Evolutionary conservation across 2,113 vertebrate genomes (phyloP), one percentile per base, ranked within the genome.

Genomic region (Nycticebus coucang): DNA sequence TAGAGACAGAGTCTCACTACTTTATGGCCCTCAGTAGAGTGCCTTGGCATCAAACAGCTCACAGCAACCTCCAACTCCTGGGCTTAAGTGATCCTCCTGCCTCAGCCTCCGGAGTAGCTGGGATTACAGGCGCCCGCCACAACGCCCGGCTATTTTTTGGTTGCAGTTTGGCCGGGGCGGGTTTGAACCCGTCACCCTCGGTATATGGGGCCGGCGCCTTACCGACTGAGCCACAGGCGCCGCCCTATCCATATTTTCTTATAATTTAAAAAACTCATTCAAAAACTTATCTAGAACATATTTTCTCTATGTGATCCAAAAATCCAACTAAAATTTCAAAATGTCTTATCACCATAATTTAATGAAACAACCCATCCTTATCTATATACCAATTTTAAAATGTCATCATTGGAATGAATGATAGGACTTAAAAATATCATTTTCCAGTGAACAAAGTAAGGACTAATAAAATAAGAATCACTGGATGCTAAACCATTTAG

Each of bases 281-380:
- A 64, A 57, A 89, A 37, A 83, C 55, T 28, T 7, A 77, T 59
- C 28, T 37, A 93, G 9, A 93, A 80, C 15, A 87, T 53, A 91
- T 80, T 64, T 83, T 12, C 21, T 87, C 22, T 30, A 57, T 45
- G 81, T 37, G n/a, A 87, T 71, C 21, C 75, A 82, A 15, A 22
- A 83, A 88, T 62, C n/a, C 77, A 83, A 82, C 13, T 88, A 82
- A 87, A 74, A 64, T 83, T 83, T 94, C 69, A 83, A 88, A 91
- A 75, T 62, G 60, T 12, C 37, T 64, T 64, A 91, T 60, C 15
- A 82, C 21, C 68, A 82, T 90, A 10, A 69, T 74, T 86, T 87
- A 86, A 86, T 37, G 87, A 87, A 96, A 88, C 19, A 87, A 55
- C 71, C 33, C 37, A 81, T 66, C 82, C 33, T 93, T 68, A 41